Conservation (phyloP, 2,113 vertebrate genomes). For the Apteryx mantelli region DNA sequence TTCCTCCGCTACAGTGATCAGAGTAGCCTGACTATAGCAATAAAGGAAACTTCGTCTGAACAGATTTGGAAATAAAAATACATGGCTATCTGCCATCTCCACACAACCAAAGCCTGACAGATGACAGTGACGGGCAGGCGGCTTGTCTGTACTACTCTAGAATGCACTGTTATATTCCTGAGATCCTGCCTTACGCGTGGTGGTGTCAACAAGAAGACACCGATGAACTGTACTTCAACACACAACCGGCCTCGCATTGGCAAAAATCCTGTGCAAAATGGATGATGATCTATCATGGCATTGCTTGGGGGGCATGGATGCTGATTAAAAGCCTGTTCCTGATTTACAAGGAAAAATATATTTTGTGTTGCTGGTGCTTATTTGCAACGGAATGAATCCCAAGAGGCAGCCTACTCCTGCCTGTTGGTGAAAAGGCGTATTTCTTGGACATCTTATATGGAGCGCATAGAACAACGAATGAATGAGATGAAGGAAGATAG, state of each 20-base stretch:
- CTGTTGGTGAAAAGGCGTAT: not conserved
- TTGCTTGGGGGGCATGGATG: not conserved
- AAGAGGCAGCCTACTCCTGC: not conserved
- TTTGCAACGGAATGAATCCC: not conserved
- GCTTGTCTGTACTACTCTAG: not conserved
- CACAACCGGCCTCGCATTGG: no score
- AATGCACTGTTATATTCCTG: not conserved
- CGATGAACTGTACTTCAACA: not conserved
- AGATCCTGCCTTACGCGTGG: not conserved
- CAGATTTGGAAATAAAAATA: not conserved
- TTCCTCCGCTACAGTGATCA: conserved; percentile 1
- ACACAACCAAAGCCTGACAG: not conserved
- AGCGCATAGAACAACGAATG: not conserved
- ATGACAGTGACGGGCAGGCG: not conserved
- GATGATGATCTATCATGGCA: not conserved
- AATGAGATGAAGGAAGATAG: not conserved
- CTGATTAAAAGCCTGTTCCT: not conserved
- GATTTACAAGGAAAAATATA: not conserved
- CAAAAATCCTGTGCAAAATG: not conserved
- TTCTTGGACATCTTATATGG: not conserved
- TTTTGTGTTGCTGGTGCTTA: not conserved
- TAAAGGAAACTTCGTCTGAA: not conserved
- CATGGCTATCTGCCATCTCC: not conserved
- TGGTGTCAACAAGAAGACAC: not conserved
- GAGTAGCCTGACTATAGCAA: not conserved